phyloP scores from a whole-genome alignment of 2,113 vertebrate genomes.

The Poecile atricapillus region DNA sequence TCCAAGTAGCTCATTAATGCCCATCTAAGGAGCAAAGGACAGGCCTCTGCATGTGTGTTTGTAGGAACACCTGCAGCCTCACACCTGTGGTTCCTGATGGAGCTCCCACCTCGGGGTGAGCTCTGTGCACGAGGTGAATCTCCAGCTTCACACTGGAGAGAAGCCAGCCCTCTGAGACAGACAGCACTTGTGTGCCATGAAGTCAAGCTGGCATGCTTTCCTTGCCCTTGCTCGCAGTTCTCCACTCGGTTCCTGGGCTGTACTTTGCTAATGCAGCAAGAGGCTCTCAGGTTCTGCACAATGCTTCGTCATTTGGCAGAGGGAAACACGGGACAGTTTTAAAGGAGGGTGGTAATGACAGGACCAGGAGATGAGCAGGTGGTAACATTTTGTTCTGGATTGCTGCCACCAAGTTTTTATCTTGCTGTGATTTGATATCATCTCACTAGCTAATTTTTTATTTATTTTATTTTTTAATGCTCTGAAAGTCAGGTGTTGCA shows the following conservation, averaged over 20 bases:
- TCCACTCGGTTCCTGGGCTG: not conserved
- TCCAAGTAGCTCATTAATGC: not conserved
- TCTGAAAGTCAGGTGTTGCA: not conserved
- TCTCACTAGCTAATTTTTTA: not conserved
- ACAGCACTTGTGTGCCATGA: accelerated
- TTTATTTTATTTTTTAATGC: not conserved
- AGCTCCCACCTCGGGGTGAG: not conserved
- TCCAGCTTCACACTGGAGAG: not conserved
- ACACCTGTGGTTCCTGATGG: not conserved
- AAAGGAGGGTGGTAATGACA: not conserved
- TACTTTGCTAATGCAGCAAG: not conserved
- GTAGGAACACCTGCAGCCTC: not conserved
- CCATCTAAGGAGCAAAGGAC: not conserved
- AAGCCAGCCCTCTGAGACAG: not conserved
- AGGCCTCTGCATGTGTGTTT: not conserved
- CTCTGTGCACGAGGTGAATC: not conserved
- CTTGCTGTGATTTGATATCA: not conserved
- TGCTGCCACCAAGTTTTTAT: not conserved
- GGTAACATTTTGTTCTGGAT: not conserved
- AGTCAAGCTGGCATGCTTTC: not conserved
- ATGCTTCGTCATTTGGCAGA: not conserved
- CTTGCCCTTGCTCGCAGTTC: not conserved
- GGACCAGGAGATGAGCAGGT: not conserved
- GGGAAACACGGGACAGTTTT: not conserved
- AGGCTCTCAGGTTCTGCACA: not conserved